A percentile compares a stretch with the other conserved stretches of the same genome.
Evolutionary conservation across 2,113 vertebrate species (phyloP).

Genomic region (Ardeotis arabs): DNA sequence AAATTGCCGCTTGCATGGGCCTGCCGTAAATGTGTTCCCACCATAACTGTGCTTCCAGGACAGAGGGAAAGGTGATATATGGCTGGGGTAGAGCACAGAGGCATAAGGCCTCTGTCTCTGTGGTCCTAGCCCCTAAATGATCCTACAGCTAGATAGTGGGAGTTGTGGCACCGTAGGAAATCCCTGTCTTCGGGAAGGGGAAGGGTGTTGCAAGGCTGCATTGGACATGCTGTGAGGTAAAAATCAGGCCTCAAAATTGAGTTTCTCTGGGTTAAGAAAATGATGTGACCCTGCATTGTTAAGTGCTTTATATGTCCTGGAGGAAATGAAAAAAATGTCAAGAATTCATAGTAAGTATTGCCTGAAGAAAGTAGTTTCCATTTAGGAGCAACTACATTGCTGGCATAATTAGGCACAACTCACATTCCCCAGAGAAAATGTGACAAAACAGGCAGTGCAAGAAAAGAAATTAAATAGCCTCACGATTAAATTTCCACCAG

Average conservation of each 20-base stretch:
- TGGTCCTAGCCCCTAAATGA: neutral
- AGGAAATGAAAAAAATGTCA: neutral
- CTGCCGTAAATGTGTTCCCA: neutral
- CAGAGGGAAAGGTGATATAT: neutral
- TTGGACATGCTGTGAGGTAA: neutral
- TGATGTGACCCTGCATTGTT: neutral
- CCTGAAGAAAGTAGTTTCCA: conserved; percentile 25
- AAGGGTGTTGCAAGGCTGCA: neutral
- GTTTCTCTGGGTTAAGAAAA: neutral
- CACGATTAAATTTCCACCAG: conserved; percentile 22
- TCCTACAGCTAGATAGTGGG: neutral
- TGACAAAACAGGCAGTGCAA: neutral
- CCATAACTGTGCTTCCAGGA: neutral
- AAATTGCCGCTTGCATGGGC: neutral
- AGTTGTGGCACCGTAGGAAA: neutral
- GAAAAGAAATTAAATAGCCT: conserved; percentile 7
- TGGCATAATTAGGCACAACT: conserved; percentile 40
- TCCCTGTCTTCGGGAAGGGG: neutral
- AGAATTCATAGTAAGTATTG: neutral
- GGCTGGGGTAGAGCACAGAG: neutral
- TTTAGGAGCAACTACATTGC: conserved; percentile 5
- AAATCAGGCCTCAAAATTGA: neutral
- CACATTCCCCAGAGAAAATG: conserved; percentile 35
- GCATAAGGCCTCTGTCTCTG: neutral
- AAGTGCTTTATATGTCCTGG: neutral